Evolutionary conservation across 2,113 vertebrate genomes (phyloP).

Genomic region (Oenanthe melanoleuca): DNA sequence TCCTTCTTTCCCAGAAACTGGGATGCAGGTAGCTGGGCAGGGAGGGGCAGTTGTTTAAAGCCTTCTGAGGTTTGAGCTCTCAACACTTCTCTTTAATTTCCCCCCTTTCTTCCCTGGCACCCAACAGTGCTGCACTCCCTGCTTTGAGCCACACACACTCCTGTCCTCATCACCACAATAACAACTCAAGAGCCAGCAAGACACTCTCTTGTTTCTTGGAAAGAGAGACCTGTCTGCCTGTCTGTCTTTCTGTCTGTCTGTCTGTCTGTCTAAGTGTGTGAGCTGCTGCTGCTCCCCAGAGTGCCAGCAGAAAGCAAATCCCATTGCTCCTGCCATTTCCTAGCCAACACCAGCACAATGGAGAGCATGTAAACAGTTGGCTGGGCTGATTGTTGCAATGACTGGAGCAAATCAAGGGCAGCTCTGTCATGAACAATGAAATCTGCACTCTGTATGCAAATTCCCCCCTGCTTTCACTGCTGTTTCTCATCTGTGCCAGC

Average conservation of each 20-base stretch:
- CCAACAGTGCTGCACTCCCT: rapidly evolving
- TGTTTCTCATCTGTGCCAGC: conserved; percentile 47
- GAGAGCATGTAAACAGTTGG: conserved; percentile 69
- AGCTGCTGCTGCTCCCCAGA: conserved; percentile 35
- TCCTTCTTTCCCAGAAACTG: not conserved
- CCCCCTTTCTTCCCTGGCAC: not conserved
- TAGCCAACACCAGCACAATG: conserved; percentile 71
- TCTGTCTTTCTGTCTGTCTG: not conserved
- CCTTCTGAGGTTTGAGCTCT: not conserved
- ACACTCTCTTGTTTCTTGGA: conserved; percentile 57
- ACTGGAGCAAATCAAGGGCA: conserved; percentile 61
- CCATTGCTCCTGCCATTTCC: conserved; percentile 37
- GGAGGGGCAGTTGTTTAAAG: not conserved
- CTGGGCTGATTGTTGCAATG: conserved; percentile 53
- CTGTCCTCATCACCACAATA: not conserved
- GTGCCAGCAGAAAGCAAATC: conserved; percentile 58
- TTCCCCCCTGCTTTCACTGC: conserved; percentile 47
- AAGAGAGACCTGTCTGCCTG: conserved; percentile 26
- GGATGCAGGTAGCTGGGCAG: not conserved
- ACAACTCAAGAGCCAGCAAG: not conserved
- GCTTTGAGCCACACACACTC: not conserved
- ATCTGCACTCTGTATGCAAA: conserved; percentile 63
- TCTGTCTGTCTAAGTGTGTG: conserved; percentile 37
- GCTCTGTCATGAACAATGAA: conserved; percentile 65
- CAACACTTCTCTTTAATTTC: not conserved